phyloP scores from a whole-genome alignment of 2,797 vertebrate species.

The Sandelia bainsii region DNA sequence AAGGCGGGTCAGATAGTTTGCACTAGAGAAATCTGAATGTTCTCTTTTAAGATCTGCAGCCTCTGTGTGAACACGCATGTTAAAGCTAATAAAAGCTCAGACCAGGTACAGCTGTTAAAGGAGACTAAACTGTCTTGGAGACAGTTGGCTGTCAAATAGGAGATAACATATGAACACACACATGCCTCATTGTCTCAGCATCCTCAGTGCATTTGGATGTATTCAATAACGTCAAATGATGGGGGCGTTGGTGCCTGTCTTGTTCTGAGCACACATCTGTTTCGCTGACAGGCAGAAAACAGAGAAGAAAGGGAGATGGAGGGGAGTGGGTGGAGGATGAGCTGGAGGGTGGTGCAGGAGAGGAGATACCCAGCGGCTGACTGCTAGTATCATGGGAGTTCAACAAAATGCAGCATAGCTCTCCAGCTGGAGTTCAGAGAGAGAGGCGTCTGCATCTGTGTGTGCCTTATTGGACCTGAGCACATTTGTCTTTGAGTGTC shows the following conservation, averaged over 20 bases:
- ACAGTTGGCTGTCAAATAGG: constrained; percentile 15
- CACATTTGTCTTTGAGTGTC: constrained; percentile 1
- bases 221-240: constrained; percentile 44
- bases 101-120: constrained; percentile 28
- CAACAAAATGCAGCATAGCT: constrained; percentile 62
- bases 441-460: constrained; percentile 27
- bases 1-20: constrained; percentile 14
- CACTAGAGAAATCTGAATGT: constrained; percentile 14
- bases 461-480: neutral
- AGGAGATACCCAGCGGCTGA: constrained; percentile 54
- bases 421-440: constrained; percentile 60
- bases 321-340: constrained; percentile 42
- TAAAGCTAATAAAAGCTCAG: constrained; percentile 41
- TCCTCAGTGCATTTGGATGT: constrained; percentile 11
- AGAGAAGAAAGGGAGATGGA: constrained; percentile 51
- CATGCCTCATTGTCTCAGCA: constrained; percentile 35
- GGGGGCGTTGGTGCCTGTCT: constrained; percentile 32
- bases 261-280: constrained; percentile 57
- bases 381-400: constrained; percentile 62
- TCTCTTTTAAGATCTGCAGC: constrained; percentile 14
- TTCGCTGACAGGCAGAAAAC: constrained; percentile 53
- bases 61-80: neutral
- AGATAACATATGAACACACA: constrained; percentile 10
- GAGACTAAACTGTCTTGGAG: constrained; percentile 14
- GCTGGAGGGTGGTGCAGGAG: constrained; percentile 26